Conservation (phyloP, 2,797 vertebrate genomes). For the Lophius americanus region DNA sequence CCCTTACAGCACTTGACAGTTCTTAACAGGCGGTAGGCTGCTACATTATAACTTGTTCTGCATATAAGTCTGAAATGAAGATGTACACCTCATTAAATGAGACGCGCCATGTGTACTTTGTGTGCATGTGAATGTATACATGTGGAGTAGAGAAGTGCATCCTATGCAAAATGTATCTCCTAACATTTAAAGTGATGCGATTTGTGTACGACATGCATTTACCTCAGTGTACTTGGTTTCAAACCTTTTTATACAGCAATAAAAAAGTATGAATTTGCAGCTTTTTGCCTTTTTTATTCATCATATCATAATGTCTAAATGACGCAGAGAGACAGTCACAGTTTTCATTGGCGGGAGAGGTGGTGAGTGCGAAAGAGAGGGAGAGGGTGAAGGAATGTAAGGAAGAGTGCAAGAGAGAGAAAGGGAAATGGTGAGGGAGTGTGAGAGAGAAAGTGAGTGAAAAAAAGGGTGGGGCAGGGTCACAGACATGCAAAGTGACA, state of each 20-base stretch:
- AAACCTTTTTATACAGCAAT: constrained; percentile 40
- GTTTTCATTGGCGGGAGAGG: no score
- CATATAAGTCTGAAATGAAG: constrained; percentile 28
- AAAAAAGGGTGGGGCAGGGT: no score
- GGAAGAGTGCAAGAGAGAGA: no score
- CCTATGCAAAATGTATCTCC: constrained; percentile 34
- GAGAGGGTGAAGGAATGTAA: no score
- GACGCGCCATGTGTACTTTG: constrained; percentile 24
- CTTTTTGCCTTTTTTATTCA: constrained; percentile 11
- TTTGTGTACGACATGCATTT: constrained; percentile 34
- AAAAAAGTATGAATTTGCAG: constrained; percentile 39
- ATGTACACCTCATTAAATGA: constrained; percentile 51
- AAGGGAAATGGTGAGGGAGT: no score
- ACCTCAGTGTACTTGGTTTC: constrained; percentile 22
- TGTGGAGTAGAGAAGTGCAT: not conserved
- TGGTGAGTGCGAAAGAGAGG: no score
- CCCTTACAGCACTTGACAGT: constrained; percentile 16
- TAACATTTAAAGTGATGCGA: constrained; percentile 18
- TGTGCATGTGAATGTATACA: constrained; percentile 11
- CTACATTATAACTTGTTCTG: constrained; percentile 35
- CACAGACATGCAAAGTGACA: no score
- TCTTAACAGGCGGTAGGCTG: constrained; percentile 45
- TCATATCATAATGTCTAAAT: not conserved
- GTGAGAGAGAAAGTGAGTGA: no score
- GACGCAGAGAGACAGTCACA: constrained; percentile 8